Percentiles rank a stretch among this genome's conserved stretches.
phyloP scores from a whole-genome alignment of 2,888 invertebrate species.

The Yponomeuta evonymella region DNA sequence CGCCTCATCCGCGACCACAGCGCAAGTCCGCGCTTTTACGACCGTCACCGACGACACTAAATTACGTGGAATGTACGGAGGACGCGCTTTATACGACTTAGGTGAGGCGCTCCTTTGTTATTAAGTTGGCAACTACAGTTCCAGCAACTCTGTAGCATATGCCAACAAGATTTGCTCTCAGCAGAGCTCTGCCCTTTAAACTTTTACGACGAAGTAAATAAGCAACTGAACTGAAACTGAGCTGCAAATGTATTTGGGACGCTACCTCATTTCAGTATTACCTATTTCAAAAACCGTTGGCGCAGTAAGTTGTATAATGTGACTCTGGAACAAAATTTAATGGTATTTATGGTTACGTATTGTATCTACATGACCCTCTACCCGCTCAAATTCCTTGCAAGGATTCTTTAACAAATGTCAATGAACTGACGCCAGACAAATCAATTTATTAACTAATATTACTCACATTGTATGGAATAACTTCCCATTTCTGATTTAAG shows the following conservation, averaged over 20 bases:
- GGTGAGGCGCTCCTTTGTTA: conserved; percentile 36
- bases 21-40: conserved; percentile 39
- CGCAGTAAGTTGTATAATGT: too few relatives aligned
- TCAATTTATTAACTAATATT: too few relatives aligned
- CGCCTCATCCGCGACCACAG: conserved; percentile 16
- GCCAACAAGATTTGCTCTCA: conserved; percentile 2
- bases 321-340: too few relatives aligned
- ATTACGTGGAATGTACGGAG: conserved; percentile 47
- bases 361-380: too few relatives aligned
- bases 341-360: too few relatives aligned
- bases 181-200: neutral
- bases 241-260: neutral
- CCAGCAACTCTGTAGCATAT: conserved; percentile 12
- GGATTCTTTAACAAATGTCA: too few relatives aligned
- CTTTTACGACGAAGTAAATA: neutral
- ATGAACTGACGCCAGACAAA: too few relatives aligned
- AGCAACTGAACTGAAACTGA: neutral
- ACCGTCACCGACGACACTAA: conserved; percentile 37
- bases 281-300: too few relatives aligned
- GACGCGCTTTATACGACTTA: conserved; percentile 44
- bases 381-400: too few relatives aligned
- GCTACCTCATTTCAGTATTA: too few relatives aligned
- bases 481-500: too few relatives aligned
- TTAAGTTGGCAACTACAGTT: conserved; percentile 28
- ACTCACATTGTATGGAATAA: too few relatives aligned